Evolutionary conservation across 2,113 vertebrate genomes (phyloP).

Genomic region (Perca schrenkii): DNA sequence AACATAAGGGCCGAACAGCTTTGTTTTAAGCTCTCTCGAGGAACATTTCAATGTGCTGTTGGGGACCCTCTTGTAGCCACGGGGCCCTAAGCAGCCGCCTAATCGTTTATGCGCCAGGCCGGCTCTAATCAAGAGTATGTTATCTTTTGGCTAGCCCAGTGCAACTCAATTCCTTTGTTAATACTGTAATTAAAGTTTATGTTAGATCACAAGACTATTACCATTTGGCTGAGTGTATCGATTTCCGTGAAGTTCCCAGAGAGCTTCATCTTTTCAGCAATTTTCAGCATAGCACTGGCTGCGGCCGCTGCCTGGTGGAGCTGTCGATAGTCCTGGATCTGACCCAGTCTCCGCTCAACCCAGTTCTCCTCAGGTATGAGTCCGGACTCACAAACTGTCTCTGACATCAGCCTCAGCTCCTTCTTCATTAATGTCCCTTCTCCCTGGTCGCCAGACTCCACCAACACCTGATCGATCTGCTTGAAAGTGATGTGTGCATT

Average conservation of each 20-base stretch:
- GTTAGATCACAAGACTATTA: slow-evolving; percentile 47
- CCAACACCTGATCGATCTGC: slow-evolving; percentile 70
- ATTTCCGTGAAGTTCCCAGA: slow-evolving; percentile 78
- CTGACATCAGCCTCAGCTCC: slow-evolving; percentile 77
- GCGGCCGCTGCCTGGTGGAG: slow-evolving; percentile 72
- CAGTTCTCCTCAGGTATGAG: slow-evolving; percentile 35
- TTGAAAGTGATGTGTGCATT: slow-evolving; percentile 60
- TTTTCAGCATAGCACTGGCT: slow-evolving; percentile 69
- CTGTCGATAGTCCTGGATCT: slow-evolving; percentile 79
- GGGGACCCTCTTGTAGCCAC: too few relatives aligned
- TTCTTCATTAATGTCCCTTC: slow-evolving; percentile 64
- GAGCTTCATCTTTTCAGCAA: slow-evolving; percentile 63
- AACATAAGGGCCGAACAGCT: too few relatives aligned
- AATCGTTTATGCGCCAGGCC: too few relatives aligned
- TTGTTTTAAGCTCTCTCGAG: too few relatives aligned
- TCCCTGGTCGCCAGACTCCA: slow-evolving; percentile 64
- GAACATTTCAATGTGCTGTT: too few relatives aligned
- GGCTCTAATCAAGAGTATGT: too few relatives aligned
- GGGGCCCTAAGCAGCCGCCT: too few relatives aligned
- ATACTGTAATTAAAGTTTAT: not conserved
- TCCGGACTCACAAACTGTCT: not conserved
- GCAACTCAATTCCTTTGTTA: not conserved
- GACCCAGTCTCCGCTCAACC: slow-evolving; percentile 37
- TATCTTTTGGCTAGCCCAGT: not conserved
- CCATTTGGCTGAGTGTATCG: slow-evolving; percentile 71